Evolutionary conservation across 2,113 vertebrate genomes (phyloP).

Genomic region (Strigops habroptila): DNA sequence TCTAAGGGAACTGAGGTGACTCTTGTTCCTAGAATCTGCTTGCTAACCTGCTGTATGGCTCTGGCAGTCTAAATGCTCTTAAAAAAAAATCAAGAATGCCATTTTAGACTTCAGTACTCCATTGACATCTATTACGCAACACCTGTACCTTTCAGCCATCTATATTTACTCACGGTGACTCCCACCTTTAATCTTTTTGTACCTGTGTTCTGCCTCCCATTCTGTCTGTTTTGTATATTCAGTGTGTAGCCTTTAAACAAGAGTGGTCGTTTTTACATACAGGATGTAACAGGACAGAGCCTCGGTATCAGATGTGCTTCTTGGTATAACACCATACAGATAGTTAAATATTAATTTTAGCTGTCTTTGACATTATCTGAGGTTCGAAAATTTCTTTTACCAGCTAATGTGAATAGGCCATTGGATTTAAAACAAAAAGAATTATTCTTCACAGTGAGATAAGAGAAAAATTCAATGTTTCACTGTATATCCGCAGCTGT

Average conservation of each 20-base stretch:
- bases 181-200: not conserved
- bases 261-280: not conserved
- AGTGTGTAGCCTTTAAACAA: not conserved
- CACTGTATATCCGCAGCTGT: not conserved
- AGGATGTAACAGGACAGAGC: not conserved
- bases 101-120: not conserved
- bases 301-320: not conserved
- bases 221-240: not conserved
- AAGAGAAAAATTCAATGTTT: not conserved
- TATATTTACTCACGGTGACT: not conserved
- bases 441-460: not conserved
- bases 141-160: not conserved
- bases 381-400: not conserved
- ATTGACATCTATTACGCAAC: not conserved
- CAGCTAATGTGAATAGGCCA: not conserved
- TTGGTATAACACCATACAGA: not conserved
- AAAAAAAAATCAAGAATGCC: not conserved
- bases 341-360: not conserved
- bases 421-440: not conserved
- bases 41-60: not conserved
- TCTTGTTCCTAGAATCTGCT: not conserved
- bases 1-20: not conserved
- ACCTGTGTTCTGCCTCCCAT: not conserved
- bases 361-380: not conserved
- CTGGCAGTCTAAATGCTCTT: not conserved